Conservation (phyloP, 1,140 invertebrate genomes). For the Polypedilum vanderplanki region DNA sequence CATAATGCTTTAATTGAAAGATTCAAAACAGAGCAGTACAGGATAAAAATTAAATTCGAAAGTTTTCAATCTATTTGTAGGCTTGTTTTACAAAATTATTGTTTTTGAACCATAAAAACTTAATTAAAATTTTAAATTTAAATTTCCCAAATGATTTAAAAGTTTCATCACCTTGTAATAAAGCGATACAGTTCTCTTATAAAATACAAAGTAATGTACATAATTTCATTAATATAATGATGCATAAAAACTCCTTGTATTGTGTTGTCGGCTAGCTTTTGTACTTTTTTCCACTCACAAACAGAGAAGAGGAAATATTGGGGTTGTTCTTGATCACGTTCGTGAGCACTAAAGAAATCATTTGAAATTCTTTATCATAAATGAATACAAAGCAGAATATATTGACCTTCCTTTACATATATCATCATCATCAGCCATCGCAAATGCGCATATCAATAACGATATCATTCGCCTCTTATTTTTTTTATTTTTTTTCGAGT, state of each 20-base stretch:
- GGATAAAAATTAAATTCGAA: no score
- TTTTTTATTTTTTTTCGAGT: neutral
- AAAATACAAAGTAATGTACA: neutral
- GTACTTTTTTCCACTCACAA: neutral
- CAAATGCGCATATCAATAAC: neutral
- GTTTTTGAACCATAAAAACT: no score
- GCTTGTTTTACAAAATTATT: no score
- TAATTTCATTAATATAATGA: constrained; percentile 20
- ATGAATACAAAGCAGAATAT: neutral
- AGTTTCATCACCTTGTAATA: no score
- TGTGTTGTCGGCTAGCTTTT: neutral
- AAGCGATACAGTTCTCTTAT: no score
- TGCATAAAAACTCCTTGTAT: neutral
- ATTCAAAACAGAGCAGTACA: no score
- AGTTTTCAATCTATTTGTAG: no score
- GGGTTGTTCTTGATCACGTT: constrained; percentile 11
- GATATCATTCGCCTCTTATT: neutral
- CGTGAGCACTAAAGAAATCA: neutral
- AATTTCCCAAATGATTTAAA: no score
- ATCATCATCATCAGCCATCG: neutral
- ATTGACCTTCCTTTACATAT: neutral
- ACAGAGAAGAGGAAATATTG: neutral
- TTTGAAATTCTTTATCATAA: neutral
- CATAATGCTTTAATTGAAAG: no score
- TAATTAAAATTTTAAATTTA: no score